Conservation (phyloP, 1,140 invertebrate genomes). For the Bombus turneri region DNA sequence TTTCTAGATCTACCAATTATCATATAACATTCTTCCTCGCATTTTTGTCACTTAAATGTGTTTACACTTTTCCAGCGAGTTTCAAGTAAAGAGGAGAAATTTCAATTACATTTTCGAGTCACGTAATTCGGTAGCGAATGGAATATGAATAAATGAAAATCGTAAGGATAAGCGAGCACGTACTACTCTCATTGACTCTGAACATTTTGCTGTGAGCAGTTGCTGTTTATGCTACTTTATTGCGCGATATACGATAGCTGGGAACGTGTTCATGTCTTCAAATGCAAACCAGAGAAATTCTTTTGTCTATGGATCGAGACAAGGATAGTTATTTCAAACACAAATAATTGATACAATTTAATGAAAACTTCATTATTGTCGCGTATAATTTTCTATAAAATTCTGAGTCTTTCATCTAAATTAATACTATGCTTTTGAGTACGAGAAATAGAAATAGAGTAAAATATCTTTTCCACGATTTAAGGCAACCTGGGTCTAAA, state of each 20-base stretch:
- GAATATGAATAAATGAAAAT: not conserved
- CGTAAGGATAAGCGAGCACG: not conserved
- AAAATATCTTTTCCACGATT: too few species aligned
- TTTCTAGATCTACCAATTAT: not conserved
- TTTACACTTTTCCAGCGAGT: not conserved
- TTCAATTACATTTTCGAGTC: not conserved
- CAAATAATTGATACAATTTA: not conserved
- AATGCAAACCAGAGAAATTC: constrained; percentile 53
- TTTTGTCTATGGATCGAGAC: too few species aligned
- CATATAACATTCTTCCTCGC: not conserved
- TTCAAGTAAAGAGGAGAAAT: not conserved
- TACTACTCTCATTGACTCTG: constrained; percentile 29
- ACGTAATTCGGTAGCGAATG: not conserved
- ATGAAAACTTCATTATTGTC: not conserved
- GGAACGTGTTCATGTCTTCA: constrained; percentile 14
- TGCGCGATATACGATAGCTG: constrained; percentile 41
- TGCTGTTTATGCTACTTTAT: constrained; percentile 64
- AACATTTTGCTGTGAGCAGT: constrained; percentile 36
- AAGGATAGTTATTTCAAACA: not conserved
- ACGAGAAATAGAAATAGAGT: too few species aligned
- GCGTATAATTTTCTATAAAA: not conserved
- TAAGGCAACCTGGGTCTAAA: too few species aligned
- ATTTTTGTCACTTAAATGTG: not conserved
- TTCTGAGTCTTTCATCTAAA: not conserved
- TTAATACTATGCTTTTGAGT: too few species aligned